These are phyloP conservation scores for Trilocha varians DNA, from an alignment of 2,888 invertebrate species.

Conservation along the genomic window DNA sequence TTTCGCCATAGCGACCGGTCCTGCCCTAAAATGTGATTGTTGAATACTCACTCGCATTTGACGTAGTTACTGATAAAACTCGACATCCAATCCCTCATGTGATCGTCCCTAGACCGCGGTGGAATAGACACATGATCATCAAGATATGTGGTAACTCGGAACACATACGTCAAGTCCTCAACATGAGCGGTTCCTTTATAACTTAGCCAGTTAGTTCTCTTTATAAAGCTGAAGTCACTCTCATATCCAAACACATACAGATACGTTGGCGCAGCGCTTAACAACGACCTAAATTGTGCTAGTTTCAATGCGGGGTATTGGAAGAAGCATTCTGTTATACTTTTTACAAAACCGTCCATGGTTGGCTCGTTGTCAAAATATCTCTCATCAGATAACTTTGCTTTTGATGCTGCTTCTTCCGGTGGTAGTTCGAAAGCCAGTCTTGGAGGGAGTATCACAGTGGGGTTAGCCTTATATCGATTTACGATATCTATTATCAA, in stretches of 20 bases:
- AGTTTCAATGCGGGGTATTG: conserved; percentile 16
- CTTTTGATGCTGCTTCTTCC: conserved; percentile 12
- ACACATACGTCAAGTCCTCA: conserved; percentile 58
- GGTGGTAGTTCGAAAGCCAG: conserved; percentile 12
- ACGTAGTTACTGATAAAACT: conserved; percentile 16
- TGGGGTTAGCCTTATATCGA: conserved; percentile 11
- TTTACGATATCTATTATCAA: conserved; percentile 10
- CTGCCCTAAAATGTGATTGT: no score
- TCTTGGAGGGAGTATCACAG: conserved; percentile 26
- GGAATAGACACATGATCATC: conserved; percentile 7
- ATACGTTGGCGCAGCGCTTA: conserved; percentile 34
- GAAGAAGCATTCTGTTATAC: conserved; percentile 15
- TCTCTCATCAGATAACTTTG: conserved; percentile 11
- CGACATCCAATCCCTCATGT: conserved; percentile 18
- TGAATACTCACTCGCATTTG: conserved; percentile 15
- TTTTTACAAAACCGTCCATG: conserved; percentile 13
- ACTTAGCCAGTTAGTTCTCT: conserved; percentile 18
- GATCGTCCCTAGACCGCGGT: conserved; percentile 9
- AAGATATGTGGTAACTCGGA: conserved; percentile 18
- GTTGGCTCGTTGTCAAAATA: conserved; percentile 18
- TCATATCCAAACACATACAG: conserved; percentile 58
- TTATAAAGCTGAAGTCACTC: conserved; percentile 44
- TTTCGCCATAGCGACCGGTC: no score
- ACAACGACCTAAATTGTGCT: conserved; percentile 10
- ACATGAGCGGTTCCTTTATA: conserved; percentile 42